Conservation (phyloP, 2,888 invertebrate species). For the Lomographa bimaculata region DNA sequence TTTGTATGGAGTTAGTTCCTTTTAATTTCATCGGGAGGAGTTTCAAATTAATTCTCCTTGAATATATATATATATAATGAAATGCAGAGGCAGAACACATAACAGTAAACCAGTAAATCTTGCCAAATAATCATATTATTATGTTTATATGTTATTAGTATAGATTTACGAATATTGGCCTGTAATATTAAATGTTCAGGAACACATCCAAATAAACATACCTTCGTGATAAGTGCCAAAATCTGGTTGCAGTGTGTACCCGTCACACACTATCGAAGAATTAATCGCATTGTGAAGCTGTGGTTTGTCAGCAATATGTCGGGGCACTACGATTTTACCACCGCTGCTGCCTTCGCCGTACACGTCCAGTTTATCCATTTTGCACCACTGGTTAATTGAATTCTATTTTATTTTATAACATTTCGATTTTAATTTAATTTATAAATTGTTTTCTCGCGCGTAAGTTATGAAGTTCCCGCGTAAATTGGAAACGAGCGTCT, state of each 20-base stretch:
- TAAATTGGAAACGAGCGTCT: slow-evolving; percentile 35
- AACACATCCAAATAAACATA: slow-evolving; percentile 36
- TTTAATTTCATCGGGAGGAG: no score
- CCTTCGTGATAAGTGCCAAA: slow-evolving; percentile 67
- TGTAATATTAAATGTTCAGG: no score
- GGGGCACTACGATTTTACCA: slow-evolving; percentile 50
- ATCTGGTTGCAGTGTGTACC: slow-evolving; percentile 65
- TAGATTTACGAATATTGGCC: no score
- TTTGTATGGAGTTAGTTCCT: no score
- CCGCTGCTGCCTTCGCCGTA: slow-evolving; percentile 53
- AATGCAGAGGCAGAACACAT: no score
- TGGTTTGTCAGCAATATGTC: slow-evolving; percentile 60
- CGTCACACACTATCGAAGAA: slow-evolving; percentile 65
- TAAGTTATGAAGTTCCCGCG: slow-evolving; percentile 41
- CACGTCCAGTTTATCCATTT: slow-evolving; percentile 56
- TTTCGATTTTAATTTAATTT: no score
- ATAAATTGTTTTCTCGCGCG: no score
- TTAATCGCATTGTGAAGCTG: slow-evolving; percentile 60
- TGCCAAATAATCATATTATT: no score
- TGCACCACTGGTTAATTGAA: slow-evolving; percentile 8
- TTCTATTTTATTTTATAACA: slow-evolving; percentile 7
- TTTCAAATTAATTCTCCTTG: no score
- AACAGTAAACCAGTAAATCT: no score
- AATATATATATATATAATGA: no score
- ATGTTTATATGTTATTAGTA: no score